Conservation (phyloP, 2,113 vertebrate species). For the Falco punctatus region DNA sequence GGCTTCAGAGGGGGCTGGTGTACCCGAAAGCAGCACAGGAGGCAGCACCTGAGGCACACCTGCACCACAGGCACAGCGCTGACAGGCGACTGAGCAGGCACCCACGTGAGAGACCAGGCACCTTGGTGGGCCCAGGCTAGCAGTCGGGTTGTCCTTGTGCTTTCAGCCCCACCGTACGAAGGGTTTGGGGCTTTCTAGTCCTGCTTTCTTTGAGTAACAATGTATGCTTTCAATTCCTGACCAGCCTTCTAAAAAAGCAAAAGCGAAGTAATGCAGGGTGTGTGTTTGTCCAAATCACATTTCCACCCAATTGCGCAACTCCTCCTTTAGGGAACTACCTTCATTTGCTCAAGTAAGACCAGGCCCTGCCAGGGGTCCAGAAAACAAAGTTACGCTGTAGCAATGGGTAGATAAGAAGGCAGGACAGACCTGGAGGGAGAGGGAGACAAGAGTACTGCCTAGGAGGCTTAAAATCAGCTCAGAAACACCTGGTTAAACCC, state of each 20-base stretch:
- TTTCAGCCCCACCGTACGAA: neutral
- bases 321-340: neutral
- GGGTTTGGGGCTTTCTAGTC: neutral
- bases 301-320: neutral
- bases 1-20: neutral
- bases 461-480: neutral
- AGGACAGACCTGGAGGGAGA: neutral
- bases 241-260: neutral
- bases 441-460: neutral
- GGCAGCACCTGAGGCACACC: neutral
- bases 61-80: neutral
- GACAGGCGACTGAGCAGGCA: neutral
- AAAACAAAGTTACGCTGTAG: neutral
- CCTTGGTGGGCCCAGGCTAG: neutral
- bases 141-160: neutral
- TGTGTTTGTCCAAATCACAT: neutral
- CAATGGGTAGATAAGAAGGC: neutral
- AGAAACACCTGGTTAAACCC: neutral
- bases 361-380: neutral
- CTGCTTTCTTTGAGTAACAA: neutral
- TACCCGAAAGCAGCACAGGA: neutral
- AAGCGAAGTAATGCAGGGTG: neutral
- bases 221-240: neutral
- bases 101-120: neutral
- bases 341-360: neutral